phyloP scores from a whole-genome alignment of 2,113 vertebrate genomes.

The Strigops habroptila region DNA sequence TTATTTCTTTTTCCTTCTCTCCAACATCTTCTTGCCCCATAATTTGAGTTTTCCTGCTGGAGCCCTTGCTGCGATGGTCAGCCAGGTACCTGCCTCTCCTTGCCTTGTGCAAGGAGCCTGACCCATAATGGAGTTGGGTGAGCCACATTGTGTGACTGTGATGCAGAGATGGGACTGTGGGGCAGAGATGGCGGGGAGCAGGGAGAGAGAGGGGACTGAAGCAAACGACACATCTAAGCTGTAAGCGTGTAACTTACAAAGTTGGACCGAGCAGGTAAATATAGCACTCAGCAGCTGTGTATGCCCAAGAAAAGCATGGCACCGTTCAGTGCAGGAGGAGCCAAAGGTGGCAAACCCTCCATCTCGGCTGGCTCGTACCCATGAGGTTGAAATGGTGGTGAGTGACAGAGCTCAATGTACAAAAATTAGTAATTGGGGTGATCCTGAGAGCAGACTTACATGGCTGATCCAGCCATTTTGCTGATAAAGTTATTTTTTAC shows the following conservation, averaged over 20 bases:
- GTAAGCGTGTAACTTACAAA: background rate
- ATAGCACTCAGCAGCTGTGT: background rate
- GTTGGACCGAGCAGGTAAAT: background rate
- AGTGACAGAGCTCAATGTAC: background rate
- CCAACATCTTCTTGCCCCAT: background rate
- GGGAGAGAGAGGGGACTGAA: background rate
- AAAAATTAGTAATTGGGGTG: background rate
- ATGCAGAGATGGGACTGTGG: background rate
- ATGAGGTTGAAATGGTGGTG: background rate
- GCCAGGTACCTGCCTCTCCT: background rate
- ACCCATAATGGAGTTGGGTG: background rate
- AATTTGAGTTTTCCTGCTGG: background rate
- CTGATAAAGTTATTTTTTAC: background rate
- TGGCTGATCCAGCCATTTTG: background rate
- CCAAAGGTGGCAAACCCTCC: background rate
- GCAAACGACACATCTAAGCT: background rate
- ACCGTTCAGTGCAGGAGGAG: background rate
- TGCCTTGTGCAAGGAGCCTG: background rate
- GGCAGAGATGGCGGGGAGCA: too few species aligned
- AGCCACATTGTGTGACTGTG: rapidly evolving
- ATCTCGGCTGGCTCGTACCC: background rate
- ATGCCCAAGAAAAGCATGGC: background rate
- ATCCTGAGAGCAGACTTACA: background rate
- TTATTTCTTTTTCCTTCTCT: background rate
- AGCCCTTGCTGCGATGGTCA: background rate